Percentiles rank a stretch among this genome's conserved stretches.
Evolutionary conservation across 1,140 invertebrate species (phyloP).

Genomic region (Drosophila littoralis): DNA sequence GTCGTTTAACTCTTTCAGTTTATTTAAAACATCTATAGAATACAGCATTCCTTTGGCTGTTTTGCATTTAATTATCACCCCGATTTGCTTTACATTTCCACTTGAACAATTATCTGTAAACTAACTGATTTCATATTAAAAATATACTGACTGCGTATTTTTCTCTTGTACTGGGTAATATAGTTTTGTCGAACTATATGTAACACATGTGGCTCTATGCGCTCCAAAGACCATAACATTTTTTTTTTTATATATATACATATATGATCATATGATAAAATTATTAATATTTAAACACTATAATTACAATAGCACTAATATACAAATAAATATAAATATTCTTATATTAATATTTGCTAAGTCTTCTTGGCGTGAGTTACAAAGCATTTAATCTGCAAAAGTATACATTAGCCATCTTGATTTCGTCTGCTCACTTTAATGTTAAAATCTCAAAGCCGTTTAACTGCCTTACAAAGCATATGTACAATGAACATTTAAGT

Average conservation of each 20-base stretch:
- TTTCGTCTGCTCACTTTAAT: too few relatives aligned
- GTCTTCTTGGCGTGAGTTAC: too few relatives aligned
- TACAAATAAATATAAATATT: too few relatives aligned
- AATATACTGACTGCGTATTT: background rate
- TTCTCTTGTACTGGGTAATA: background rate
- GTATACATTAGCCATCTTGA: too few relatives aligned
- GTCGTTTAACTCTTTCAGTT: background rate
- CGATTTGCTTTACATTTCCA: slow-evolving; percentile 10
- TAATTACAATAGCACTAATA: too few relatives aligned
- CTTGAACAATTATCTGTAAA: slow-evolving; percentile 8
- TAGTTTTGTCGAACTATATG: background rate
- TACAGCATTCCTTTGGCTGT: background rate
- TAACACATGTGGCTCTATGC: background rate
- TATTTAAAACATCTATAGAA: background rate
- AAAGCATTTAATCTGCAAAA: too few relatives aligned
- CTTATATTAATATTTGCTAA: too few relatives aligned
- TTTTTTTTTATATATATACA: too few relatives aligned
- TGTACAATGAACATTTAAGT: background rate
- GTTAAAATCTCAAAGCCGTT: too few relatives aligned
- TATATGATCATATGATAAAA: too few relatives aligned
- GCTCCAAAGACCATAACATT: too few relatives aligned
- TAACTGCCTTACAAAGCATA: background rate
- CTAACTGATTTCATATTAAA: slow-evolving; percentile 7
- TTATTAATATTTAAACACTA: too few relatives aligned
- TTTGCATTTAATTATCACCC: slow-evolving; percentile 11